Conservation (phyloP, 1,140 invertebrate genomes). For the Bombus waltoni region DNA sequence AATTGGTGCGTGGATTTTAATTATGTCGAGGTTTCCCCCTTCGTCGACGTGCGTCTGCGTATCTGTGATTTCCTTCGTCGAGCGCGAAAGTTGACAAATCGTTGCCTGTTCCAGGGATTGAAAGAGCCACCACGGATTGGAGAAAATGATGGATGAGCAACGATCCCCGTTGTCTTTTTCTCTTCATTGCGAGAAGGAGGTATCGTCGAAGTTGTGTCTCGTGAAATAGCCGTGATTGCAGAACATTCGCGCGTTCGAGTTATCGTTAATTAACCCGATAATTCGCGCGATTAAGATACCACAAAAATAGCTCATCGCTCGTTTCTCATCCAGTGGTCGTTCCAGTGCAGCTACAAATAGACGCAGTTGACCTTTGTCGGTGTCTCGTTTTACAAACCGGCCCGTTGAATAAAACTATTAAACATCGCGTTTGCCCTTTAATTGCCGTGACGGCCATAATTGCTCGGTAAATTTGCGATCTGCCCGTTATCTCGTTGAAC, state of each 20-base stretch:
- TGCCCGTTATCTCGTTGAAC: not conserved
- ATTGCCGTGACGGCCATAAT: constrained; percentile 53
- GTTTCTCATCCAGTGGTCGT: constrained; percentile 8
- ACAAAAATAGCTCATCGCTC: constrained; percentile 10
- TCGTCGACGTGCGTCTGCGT: too few species aligned
- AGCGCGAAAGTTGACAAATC: constrained; percentile 4
- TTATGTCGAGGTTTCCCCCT: constrained; percentile 3
- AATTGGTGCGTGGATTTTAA: constrained; percentile 50
- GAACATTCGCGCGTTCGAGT: not conserved
- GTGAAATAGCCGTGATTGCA: not conserved
- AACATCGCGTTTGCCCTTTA: constrained; percentile 48
- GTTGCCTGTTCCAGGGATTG: not conserved
- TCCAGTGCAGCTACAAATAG: constrained; percentile 44
- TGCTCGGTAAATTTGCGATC: constrained; percentile 35
- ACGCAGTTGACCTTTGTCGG: constrained; percentile 51
- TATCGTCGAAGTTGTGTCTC: not conserved
- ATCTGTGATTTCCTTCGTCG: not conserved
- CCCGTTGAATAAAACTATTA: constrained; percentile 16
- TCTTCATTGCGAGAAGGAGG: not conserved
- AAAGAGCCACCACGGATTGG: not conserved
- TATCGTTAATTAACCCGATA: constrained; percentile 23
- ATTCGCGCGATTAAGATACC: constrained; percentile 18
- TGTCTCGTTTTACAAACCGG: constrained; percentile 12
- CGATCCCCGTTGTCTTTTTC: not conserved
- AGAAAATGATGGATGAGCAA: not conserved